Percentiles rank a stretch among this genome's conserved stretches.
Conservation (phyloP, 2,888 invertebrate species). For the Micoletzkya japonica region DNA sequence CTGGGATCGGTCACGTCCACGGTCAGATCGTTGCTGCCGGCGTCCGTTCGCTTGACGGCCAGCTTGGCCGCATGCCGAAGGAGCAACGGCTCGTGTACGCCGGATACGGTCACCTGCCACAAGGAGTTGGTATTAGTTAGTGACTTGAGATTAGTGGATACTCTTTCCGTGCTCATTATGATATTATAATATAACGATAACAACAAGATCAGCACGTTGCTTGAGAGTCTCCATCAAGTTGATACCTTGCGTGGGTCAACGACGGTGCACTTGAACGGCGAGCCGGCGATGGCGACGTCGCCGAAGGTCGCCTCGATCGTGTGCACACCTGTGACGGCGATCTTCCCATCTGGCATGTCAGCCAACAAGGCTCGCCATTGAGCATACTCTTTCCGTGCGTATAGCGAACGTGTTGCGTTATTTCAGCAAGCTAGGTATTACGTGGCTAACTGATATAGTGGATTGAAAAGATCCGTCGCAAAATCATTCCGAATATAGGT, state of each 20-base stretch:
- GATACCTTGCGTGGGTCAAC: conserved; percentile 73
- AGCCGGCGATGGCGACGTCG: conserved; percentile 78
- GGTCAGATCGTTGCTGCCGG: conserved; percentile 56
- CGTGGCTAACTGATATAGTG: too few species aligned
- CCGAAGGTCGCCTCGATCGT: conserved; percentile 83
- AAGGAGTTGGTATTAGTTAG: not conserved
- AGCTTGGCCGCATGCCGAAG: conserved; percentile 55
- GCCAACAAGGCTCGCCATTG: too few species aligned
- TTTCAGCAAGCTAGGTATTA: too few species aligned
- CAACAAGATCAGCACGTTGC: conserved; percentile 6
- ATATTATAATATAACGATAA: conserved; percentile 67
- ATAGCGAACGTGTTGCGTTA: too few species aligned
- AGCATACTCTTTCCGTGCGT: too few species aligned
- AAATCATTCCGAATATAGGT: too few species aligned
- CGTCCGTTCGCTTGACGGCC: conserved; percentile 41
- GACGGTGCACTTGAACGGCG: conserved; percentile 91
- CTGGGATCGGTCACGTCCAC: conserved; percentile 59
- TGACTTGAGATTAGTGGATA: not conserved
- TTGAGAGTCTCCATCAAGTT: not conserved
- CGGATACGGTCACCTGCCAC: conserved; percentile 48
- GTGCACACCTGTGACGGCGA: conserved; percentile 76
- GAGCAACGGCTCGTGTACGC: conserved; percentile 42
- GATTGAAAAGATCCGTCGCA: too few species aligned
- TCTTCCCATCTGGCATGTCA: too few species aligned
- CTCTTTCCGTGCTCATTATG: not conserved